A percentile compares a stretch with the other conserved stretches of the same genome.
phyloP scores from a whole-genome alignment of 2,888 invertebrate genomes.

The Drosophila algonquin region DNA sequence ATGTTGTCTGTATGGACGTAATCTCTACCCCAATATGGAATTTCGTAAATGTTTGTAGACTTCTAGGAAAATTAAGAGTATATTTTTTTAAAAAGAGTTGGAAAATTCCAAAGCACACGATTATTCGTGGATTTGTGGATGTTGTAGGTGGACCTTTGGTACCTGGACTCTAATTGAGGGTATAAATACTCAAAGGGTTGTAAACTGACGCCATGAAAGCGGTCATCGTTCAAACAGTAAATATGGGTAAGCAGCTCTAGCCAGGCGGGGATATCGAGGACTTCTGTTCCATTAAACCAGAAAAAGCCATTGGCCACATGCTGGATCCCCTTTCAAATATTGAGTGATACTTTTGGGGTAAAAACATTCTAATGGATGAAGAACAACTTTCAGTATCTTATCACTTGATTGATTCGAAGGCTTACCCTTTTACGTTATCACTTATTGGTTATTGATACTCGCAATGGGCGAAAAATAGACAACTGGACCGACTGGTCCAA shows the following conservation, averaged over 20 bases:
- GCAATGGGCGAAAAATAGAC: background rate
- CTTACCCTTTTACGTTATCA: conserved; percentile 33
- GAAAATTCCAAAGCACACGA: conserved; percentile 7
- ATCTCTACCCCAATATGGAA: no score
- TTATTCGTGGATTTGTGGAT: background rate
- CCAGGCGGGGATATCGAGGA: background rate
- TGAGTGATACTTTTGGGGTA: conserved; percentile 1
- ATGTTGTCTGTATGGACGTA: no score
- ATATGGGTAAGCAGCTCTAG: background rate
- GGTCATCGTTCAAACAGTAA: background rate
- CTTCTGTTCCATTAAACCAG: background rate
- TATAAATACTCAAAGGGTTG: conserved; percentile 3
- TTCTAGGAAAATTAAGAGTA: no score
- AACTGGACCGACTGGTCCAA: background rate
- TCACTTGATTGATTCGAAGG: conserved; percentile 11
- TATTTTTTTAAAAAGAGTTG: conserved; percentile 25
- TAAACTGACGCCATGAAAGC: conserved; percentile 3
- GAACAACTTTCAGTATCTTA: conserved; percentile 28
- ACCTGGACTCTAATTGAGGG: conserved; percentile 29
- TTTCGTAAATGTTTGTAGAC: no score
- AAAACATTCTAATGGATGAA: conserved; percentile 5
- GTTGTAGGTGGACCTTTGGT: background rate
- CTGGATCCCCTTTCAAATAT: conserved; percentile 4
- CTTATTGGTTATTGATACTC: conserved; percentile 45
- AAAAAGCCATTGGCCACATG: background rate